These are phyloP conservation scores for Philypnodon macrostomus DNA, from an alignment of 2,797 vertebrate genomes.

Conservation along the genomic window DNA sequence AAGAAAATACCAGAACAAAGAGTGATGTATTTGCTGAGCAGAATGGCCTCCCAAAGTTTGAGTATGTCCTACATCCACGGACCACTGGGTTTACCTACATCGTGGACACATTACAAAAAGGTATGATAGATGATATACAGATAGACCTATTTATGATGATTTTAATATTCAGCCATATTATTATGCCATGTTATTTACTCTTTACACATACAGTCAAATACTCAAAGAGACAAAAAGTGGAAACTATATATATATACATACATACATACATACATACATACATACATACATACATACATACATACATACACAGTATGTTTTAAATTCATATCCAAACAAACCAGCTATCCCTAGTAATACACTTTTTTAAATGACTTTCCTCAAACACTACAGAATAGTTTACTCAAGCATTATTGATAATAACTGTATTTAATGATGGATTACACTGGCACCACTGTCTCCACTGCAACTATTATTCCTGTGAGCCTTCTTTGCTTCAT, in stretches of 20 bases:
- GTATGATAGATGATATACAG: constrained; percentile 63
- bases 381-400: too few relatives aligned
- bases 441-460: constrained; percentile 28
- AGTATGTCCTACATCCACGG: constrained; percentile 92
- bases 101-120: constrained; percentile 87
- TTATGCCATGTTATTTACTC: too few relatives aligned
- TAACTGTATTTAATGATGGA: constrained; percentile 25
- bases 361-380: too few relatives aligned
- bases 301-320: too few relatives aligned
- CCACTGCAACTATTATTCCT: constrained; percentile 41
- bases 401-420: constrained; percentile 5
- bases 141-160: constrained; percentile 4
- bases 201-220: too few relatives aligned
- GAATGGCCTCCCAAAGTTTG: constrained; percentile 84
- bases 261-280: too few relatives aligned
- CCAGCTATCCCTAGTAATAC: too few relatives aligned
- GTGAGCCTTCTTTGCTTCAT: constrained; percentile 29
- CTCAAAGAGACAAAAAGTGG: too few relatives aligned
- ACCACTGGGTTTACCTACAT: constrained; percentile 97
- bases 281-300: too few relatives aligned
- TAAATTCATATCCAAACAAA: too few relatives aligned
- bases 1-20: constrained; percentile 87
- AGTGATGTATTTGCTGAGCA: constrained; percentile 88
- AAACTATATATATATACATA: too few relatives aligned
- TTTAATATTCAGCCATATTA: too few relatives aligned